Conservation (phyloP, 2,797 vertebrate genomes). For the Microhierax caerulescens region DNA sequence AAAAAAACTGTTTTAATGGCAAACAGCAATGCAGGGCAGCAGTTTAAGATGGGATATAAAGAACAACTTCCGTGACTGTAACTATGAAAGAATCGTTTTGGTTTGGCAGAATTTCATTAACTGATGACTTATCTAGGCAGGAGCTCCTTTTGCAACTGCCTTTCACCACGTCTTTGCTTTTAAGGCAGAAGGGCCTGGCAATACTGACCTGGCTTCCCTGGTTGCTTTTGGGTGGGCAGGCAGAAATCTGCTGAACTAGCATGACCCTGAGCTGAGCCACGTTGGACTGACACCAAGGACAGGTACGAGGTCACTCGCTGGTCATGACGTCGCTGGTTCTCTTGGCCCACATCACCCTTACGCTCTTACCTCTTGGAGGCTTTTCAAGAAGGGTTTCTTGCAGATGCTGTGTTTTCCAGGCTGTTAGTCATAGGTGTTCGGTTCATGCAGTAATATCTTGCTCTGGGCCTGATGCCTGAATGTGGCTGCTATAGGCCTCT, state of each 20-base stretch:
- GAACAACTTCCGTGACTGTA: background rate
- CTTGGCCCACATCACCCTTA: background rate
- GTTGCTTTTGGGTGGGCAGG: background rate
- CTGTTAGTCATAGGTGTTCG: background rate
- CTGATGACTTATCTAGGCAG: background rate
- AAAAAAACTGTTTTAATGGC: background rate
- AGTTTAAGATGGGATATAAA: background rate
- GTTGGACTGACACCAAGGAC: background rate
- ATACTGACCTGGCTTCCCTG: background rate
- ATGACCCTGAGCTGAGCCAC: background rate
- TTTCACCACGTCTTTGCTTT: background rate
- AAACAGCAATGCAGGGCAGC: background rate
- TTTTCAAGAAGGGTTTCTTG: background rate
- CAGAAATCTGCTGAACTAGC: background rate
- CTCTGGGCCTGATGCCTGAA: background rate
- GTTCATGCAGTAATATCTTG: background rate
- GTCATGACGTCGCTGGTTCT: background rate
- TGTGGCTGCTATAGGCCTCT: background rate
- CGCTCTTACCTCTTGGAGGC: fast-evolving
- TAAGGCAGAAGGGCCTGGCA: background rate
- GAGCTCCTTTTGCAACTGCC: background rate
- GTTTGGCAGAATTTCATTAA: background rate
- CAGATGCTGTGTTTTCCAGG: background rate
- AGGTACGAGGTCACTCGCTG: fast-evolving
- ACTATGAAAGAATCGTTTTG: background rate